Base-by-base conservation (phyloP, 2,113 vertebrate species). In the Loxodonta africana region DNA sequence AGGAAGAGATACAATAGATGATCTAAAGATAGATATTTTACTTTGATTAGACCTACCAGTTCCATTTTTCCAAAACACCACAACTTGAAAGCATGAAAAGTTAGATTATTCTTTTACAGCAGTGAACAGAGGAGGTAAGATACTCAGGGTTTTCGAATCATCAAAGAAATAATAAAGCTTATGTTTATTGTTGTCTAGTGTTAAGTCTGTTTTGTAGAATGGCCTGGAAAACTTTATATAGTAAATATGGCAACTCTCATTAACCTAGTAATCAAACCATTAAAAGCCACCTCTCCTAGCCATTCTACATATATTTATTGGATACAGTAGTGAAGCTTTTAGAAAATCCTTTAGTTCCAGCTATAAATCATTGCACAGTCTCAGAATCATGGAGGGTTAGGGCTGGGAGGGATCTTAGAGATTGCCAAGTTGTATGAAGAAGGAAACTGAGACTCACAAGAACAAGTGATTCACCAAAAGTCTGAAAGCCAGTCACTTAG, bases 131-230 rank as follows among this genome's bases (percentile, higher is more conserved):
- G 26, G 30, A 74, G 87, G 60, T 51, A 69, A 92, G 15, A 78
- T 48, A 30, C 28, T 41, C 87, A 51, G 30, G 9, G 30, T 14
- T 96, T 95, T 80, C 94, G 67, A 95, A 33, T 33, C 53, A 67
- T 92, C 74, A 83, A 63, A 95, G 73, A 97, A 96, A 62, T 25
- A 81, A 67, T 25, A 81, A 67, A 78, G 62, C 8, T 83, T 85
- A 11, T 51, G 41, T 73, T 91, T 21, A 78, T 88, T 94, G 25
- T 44, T 71, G 6, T 87, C 86, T 86, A 77, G 44, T 71, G 77
- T 48, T 84, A 33, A 85, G 14, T 41, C 8, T 83, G 21, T 71
- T 53, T 80, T 93, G 0, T 37, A 73, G 48, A 51, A 62, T 71
- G n/a, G 41, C 65, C 57, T 78, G 53, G 53, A 87, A 88, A 93